phyloP scores from a whole-genome alignment of 2,888 invertebrate species.

The Salticus scenicus region DNA sequence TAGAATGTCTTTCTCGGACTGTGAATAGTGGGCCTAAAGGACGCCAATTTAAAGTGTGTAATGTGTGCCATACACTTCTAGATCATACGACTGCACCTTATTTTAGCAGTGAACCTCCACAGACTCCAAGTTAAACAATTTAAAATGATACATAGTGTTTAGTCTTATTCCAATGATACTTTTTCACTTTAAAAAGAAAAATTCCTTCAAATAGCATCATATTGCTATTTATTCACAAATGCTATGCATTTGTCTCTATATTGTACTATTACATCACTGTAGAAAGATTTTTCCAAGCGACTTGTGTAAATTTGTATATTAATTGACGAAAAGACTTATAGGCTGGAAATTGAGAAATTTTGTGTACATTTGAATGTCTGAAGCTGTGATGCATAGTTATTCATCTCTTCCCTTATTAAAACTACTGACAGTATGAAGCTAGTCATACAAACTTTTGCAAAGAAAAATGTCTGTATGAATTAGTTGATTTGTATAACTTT shows the following conservation, averaged over 20 bases:
- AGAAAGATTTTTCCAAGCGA: background rate
- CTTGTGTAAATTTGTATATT: conserved; percentile 12
- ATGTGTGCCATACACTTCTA: conserved; percentile 97
- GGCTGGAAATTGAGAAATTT: background rate
- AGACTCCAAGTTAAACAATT: conserved; percentile 67
- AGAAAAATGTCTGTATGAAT: background rate
- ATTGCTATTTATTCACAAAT: conserved; percentile 51
- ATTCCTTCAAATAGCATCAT: conserved; percentile 30
- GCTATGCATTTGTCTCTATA: conserved; percentile 60
- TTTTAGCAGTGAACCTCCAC: conserved; percentile 78
- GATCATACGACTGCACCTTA: conserved; percentile 92
- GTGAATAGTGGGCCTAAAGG: conserved; percentile 91
- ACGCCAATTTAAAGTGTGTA: conserved; percentile 92
- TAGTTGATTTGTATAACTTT: background rate
- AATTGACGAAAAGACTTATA: background rate
- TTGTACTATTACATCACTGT: conserved; percentile 17
- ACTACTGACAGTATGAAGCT: conserved; percentile 4
- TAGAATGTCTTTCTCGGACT: conserved; percentile 85
- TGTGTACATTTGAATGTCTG: background rate
- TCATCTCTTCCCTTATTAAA: conserved; percentile 15
- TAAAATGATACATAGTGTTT: conserved; percentile 26
- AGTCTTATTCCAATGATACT: conserved; percentile 20
- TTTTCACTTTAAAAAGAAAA: conserved; percentile 32
- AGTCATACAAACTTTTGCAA: background rate
- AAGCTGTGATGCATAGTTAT: conserved; percentile 31